A percentile compares a stretch with the other conserved stretches of the same genome.
Evolutionary conservation across 2,113 vertebrate genomes (phyloP).

Genomic region (Rhabdornis inornatus): DNA sequence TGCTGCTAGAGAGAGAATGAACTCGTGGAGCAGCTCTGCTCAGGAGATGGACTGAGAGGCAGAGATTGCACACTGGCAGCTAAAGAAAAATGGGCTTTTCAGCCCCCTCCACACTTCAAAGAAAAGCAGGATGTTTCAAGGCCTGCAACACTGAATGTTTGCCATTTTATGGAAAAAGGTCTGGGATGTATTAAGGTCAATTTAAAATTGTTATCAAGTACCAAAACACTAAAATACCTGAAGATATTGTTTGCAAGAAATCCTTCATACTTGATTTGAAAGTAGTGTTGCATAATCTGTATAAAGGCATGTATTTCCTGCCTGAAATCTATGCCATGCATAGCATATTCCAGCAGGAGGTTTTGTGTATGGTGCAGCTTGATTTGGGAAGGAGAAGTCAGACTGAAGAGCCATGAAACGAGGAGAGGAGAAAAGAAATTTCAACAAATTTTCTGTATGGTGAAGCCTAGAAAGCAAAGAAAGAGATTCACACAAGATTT

Average conservation of each 20-base stretch:
- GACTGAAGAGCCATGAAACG: accelerated
- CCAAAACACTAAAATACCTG: not conserved
- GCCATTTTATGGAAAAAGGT: not conserved
- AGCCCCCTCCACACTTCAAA: not conserved
- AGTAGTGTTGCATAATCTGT: not conserved
- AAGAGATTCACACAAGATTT: not conserved
- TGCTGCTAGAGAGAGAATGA: not conserved
- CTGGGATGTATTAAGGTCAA: not conserved
- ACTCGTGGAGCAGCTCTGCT: not conserved
- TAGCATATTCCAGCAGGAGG: not conserved
- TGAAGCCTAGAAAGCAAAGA: not conserved
- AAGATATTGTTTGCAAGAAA: not conserved
- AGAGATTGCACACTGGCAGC: not conserved
- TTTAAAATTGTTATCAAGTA: not conserved
- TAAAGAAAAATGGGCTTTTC: not conserved
- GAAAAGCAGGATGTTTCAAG: not conserved
- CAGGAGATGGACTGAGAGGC: not conserved
- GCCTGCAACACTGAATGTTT: not conserved
- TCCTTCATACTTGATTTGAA: not conserved
- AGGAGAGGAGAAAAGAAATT: not conserved
- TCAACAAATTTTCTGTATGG: not conserved
- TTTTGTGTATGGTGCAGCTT: not conserved
- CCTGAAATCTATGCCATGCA: not conserved
- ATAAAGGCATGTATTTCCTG: not conserved
- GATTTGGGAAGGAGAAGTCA: not conserved